phyloP scores from a whole-genome alignment of 1,140 invertebrate genomes.

The Amyelois transitella region DNA sequence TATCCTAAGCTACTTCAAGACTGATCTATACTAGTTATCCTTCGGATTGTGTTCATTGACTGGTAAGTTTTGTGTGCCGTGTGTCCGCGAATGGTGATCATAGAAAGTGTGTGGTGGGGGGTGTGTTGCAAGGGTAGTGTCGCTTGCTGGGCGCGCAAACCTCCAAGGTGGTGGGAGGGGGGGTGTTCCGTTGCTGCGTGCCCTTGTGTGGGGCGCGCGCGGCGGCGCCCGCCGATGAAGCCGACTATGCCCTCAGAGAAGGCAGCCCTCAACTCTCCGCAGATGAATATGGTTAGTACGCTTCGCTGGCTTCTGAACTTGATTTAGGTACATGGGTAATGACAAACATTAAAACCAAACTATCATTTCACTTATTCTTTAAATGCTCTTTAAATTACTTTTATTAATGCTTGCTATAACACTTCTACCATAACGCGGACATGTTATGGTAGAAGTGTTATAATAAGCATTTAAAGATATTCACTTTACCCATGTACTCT shows the following conservation, averaged over 20 bases:
- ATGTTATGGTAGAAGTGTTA: too few relatives aligned
- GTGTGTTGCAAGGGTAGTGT: conserved; percentile 30
- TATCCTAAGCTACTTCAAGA: background rate
- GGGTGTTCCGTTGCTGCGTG: conserved; percentile 80
- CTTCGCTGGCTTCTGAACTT: background rate
- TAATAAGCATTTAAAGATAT: too few relatives aligned
- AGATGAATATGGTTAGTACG: conserved; percentile 50
- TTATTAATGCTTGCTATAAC: too few relatives aligned
- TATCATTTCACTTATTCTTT: too few relatives aligned
- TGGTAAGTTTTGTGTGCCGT: conserved; percentile 8
- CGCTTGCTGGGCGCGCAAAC: conserved; percentile 43
- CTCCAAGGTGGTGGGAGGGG: conserved; percentile 75
- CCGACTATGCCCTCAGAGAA: conserved; percentile 58
- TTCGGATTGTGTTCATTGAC: background rate
- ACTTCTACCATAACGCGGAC: too few relatives aligned
- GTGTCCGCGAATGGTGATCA: conserved; percentile 8
- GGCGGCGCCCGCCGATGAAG: conserved; percentile 72
- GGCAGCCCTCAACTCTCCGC: conserved; percentile 49
- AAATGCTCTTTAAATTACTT: too few relatives aligned
- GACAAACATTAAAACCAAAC: too few relatives aligned
- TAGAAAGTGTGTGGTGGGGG: conserved; percentile 13
- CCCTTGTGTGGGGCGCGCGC: conserved; percentile 79
- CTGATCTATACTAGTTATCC: background rate
- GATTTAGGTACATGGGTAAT: background rate
- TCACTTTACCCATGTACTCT: too few relatives aligned